Evolutionary conservation across 2,113 vertebrate species (phyloP).

Genomic region (Bubalus kerabau): DNA sequence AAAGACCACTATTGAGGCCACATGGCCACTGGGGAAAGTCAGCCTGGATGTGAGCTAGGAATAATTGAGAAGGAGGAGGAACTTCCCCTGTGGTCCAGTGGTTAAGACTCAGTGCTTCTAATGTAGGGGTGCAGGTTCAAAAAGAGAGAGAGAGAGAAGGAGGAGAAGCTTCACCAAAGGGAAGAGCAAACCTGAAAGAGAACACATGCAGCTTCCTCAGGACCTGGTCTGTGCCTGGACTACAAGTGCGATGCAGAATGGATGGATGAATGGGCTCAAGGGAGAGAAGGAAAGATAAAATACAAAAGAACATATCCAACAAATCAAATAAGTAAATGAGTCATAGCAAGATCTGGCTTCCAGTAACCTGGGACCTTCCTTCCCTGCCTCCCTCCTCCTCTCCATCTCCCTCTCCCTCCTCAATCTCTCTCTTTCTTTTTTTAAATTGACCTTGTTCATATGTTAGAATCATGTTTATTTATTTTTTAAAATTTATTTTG

Average conservation of each 20-base stretch:
- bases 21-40: neutral
- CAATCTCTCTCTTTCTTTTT: neutral
- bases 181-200: neutral
- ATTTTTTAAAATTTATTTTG: neutral
- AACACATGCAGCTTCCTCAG: neutral
- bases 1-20: neutral
- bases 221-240: neutral
- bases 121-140: neutral
- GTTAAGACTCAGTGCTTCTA: neutral
- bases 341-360: neutral
- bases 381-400: neutral
- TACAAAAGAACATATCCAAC: neutral
- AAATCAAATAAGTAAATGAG: neutral
- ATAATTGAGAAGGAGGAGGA: neutral
- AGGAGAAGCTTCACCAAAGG: neutral
- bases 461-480: neutral
- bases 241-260: neutral
- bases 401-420: neutral
- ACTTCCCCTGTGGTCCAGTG: neutral
- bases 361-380: neutral
- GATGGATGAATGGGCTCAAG: neutral
- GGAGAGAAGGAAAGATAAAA: neutral
- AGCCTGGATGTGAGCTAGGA: neutral
- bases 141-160: neutral
- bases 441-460: neutral